Evolutionary conservation across 2,888 invertebrate species (phyloP), one percentile per base, ranked within the genome.

Genomic region (Aporophyla nigra): DNA sequence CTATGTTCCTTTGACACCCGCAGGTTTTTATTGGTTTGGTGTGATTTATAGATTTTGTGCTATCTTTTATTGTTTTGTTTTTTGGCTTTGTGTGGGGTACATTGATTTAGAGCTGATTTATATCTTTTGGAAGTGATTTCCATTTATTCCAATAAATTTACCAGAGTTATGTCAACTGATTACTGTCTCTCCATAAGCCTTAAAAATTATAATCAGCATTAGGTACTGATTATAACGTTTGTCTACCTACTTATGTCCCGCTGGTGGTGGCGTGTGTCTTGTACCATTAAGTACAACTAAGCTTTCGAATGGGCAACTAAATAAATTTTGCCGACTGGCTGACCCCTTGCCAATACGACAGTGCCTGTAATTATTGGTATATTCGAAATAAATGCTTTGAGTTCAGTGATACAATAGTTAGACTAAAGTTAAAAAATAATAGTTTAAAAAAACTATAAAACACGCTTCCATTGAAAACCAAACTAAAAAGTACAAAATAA

Each of bases 1-100:
- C 90, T 91, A 90, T 89, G 86, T 91, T 90, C 87, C 86, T 89
- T 88, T 88, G 87, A 88, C 87, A 86, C 87, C 88, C 89, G 82
- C 85, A 86, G 87, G 84, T 86, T 85, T 82, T 84, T 86, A 86
- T 88, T 87, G 80, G 84, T 72, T 65, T 78, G 80, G 67, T 69
- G 78, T 82, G 82, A 85, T 87, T 90, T 89, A 72, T 76, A 66
- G 63, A 54, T 58, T 49, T 71, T 61, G 24, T 49, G 12, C 27
- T 68, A n/a, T n/a, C 24, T 58, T 54, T 59, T 77, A 56, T 62
- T 76, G 59, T 70, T 76, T 74, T 70, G 14, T 69, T 69, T 78
- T 59, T 58, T 19, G 14, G 14, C 24, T 14, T 56, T 56, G 14
- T 33, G 21, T 19, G 5, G 2, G 33, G 33, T 2, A 56, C 14